Evolutionary conservation across 2,888 invertebrate species (phyloP).

Genomic region (Aelia acuminata): DNA sequence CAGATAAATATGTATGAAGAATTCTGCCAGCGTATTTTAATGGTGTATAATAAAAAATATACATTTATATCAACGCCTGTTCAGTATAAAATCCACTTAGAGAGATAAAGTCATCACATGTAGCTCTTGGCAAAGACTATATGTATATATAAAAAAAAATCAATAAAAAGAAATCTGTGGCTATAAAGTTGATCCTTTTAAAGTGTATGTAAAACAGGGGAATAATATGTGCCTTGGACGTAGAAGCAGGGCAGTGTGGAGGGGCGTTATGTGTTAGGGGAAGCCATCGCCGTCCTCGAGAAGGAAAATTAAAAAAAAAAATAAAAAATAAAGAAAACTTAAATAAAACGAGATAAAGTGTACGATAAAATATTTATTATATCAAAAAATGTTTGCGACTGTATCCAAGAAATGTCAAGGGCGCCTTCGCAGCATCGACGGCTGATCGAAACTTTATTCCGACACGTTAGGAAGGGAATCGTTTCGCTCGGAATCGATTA

Average conservation of each 20-base stretch:
- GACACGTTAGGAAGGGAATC: background rate
- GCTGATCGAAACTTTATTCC: background rate
- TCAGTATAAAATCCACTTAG: constrained; percentile 28
- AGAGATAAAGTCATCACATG: constrained; percentile 13
- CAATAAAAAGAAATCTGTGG: background rate
- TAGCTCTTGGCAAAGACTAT: background rate
- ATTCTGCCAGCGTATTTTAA: background rate
- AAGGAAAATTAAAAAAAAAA: constrained; percentile 3
- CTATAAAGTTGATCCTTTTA: constrained; percentile 48
- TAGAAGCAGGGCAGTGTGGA: background rate
- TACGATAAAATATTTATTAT: constrained; percentile 45
- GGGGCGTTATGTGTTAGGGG: background rate
- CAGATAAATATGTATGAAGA: background rate
- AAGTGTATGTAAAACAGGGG: constrained; percentile 43
- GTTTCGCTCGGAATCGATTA: background rate
- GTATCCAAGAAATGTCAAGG: constrained; percentile 30
- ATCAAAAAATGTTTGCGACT: constrained; percentile 24
- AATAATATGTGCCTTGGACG: background rate
- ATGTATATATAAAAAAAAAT: too few relatives aligned
- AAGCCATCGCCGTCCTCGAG: background rate
- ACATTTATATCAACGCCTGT: constrained; percentile 14
- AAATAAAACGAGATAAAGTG: constrained; percentile 25
- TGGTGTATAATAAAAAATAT: constrained; percentile 7
- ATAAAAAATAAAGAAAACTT: too few relatives aligned
- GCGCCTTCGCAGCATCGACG: background rate